Percentiles rank a stretch among this genome's conserved stretches.
Evolutionary conservation across 2,888 invertebrate species (phyloP).

Genomic region (Neuroscelio doddi): DNA sequence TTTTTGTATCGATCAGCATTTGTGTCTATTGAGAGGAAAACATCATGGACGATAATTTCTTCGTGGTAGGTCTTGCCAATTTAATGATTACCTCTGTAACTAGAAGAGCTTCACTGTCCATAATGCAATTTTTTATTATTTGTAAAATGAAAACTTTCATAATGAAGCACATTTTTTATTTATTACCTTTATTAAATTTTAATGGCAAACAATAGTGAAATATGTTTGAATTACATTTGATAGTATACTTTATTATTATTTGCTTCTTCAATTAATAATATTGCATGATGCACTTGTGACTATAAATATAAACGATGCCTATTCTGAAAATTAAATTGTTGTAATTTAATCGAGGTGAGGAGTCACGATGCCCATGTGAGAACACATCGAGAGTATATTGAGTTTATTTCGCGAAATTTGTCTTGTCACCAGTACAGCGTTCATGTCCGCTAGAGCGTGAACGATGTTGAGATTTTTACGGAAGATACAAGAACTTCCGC

Average conservation of each 20-base stretch:
- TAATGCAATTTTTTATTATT: no score
- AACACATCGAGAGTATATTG: neutral
- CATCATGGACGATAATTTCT: conserved; percentile 9
- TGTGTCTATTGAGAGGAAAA: conserved; percentile 9
- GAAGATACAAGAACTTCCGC: conserved; percentile 18
- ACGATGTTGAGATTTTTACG: conserved; percentile 24
- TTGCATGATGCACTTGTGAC: no score
- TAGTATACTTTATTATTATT: no score
- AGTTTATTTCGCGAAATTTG: conserved; percentile 35
- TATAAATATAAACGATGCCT: no score
- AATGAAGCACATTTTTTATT: no score
- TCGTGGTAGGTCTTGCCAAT: conserved; percentile 10
- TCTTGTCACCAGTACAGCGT: conserved; percentile 39
- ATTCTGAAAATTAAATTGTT: neutral
- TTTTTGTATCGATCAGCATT: neutral
- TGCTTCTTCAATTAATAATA: no score
- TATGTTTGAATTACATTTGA: no score
- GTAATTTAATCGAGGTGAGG: conserved; percentile 1
- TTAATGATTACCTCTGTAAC: no score
- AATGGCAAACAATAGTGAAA: no score
- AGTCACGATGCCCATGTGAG: neutral
- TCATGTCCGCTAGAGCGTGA: conserved; percentile 39
- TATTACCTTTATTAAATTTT: no score
- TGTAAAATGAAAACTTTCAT: no score
- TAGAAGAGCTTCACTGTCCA: no score